Evolutionary conservation across 2,113 vertebrate species (phyloP), one percentile per base, ranked within the genome.

Genomic region (Leucoraja erinaceus): DNA sequence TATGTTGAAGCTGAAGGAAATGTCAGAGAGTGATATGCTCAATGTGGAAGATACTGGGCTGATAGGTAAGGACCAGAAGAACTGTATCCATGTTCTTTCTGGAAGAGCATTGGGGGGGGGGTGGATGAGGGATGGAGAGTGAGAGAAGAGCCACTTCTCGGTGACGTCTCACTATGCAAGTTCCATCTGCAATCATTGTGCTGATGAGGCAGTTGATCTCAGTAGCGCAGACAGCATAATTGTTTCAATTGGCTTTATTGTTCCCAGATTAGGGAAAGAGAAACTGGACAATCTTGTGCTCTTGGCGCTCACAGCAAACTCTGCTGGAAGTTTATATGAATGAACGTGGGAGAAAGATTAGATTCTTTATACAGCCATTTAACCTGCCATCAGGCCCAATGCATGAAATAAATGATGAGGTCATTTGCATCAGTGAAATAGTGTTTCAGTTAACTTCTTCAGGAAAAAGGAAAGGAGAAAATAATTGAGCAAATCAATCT

Each of bases 381-480:
- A 56, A 59, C 28, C 22, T 86, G 56, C 54, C 28, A 81, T 47
- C 78, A 81, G 54, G 16, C 59, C 10, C 14, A 25, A n/a, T 0
- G 28, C 61, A 75, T 75, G 81, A 61, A n/a, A 1, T 4, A 61
- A 3, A 61, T 61, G 54, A 83, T 28, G 7, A 59, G 25, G 9
- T 83, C 10, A 86, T n/a, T n/a, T 54, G 28, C 56, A 86, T 86
- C 54, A 3, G 1, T 14, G 56, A 56, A 86, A 86, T 1, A 22
- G 47, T 59, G 54, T 56, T 38, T 38, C 20, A 83, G 18, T 84
- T 84, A 84, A 61, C 25, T n/a, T 59, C 81, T 84, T 84, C 25
- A n/a, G 81, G 81, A 61, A 61, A 84, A 25, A 59, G 81, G 54
- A 84, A 84, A 59, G 25, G 54, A 84, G 81, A 59, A 84, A 84